Evolutionary conservation across 2,888 invertebrate species (phyloP).

Genomic region (Lasioglossum pauxillum): DNA sequence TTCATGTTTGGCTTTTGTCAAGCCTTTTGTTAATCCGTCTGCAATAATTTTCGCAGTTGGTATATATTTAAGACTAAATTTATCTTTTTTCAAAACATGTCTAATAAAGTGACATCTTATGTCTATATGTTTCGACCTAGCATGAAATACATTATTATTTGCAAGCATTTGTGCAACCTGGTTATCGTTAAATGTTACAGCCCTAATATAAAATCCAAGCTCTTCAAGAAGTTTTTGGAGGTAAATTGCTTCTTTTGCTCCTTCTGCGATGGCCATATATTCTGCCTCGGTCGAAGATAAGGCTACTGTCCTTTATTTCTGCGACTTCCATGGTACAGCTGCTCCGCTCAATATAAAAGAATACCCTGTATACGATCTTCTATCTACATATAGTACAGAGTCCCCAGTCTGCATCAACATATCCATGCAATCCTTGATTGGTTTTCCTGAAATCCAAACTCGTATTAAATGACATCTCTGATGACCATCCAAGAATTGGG

Average conservation of each 20-base stretch:
- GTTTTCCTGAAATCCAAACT: background rate
- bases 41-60: background rate
- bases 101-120: background rate
- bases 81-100: background rate
- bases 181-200: background rate
- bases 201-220: background rate
- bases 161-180: background rate
- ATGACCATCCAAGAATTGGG: too few relatives aligned
- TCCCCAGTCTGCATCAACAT: conserved; percentile 15
- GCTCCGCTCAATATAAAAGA: background rate
- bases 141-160: background rate
- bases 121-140: background rate
- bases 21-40: background rate
- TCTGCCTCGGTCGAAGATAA: too few relatives aligned
- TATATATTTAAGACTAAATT: background rate
- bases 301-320: too few relatives aligned
- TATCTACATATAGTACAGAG: background rate
- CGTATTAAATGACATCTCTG: too few relatives aligned
- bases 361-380: conserved; percentile 13
- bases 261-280: background rate
- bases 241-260: background rate
- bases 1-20: background rate
- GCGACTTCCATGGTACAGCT: background rate
- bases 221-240: background rate
- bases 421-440: background rate